Percentiles rank a stretch among this genome's conserved stretches.
Conservation (phyloP, 2,888 invertebrate species). For the Antitype chi region DNA sequence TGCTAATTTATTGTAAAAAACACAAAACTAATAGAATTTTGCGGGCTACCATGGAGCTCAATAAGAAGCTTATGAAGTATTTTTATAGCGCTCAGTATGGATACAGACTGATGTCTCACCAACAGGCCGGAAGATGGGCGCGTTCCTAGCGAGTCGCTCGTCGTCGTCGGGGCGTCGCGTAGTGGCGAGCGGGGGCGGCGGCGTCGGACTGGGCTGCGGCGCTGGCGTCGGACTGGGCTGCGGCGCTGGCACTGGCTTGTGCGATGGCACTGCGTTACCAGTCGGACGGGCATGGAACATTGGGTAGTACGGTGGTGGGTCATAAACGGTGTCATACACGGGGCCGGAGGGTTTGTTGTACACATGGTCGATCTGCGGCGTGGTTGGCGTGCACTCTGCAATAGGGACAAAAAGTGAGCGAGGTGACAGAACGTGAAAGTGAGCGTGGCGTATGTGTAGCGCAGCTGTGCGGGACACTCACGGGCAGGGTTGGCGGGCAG, state of each 20-base stretch:
- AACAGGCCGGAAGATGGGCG: constrained; percentile 49
- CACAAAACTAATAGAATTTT: no score
- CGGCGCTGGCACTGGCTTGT: constrained; percentile 1
- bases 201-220: constrained; percentile 8
- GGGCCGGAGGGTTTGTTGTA: not conserved
- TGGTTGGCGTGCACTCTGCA: constrained; percentile 37
- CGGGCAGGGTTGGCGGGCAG: constrained; percentile 22
- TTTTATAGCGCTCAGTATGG: not conserved
- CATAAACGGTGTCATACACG: not conserved
- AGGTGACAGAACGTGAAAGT: not conserved
- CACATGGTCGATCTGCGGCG: not conserved
- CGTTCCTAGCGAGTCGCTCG: constrained; percentile 25
- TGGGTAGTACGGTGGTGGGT: constrained; percentile 1
- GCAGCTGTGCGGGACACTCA: constrained; percentile 20
- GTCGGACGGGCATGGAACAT: constrained; percentile 6
- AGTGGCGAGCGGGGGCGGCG: not conserved
- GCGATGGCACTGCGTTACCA: not conserved
- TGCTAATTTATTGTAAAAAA: no score
- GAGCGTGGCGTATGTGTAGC: not conserved
- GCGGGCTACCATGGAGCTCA: no score
- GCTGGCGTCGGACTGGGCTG: not conserved
- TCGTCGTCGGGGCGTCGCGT: constrained; percentile 2
- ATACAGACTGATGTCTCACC: constrained; percentile 44
- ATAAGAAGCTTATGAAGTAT: not conserved
- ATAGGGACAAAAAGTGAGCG: constrained; percentile 7